phyloP scores from a whole-genome alignment of 1,140 invertebrate genomes.

The Aporrectodea caliginosa region DNA sequence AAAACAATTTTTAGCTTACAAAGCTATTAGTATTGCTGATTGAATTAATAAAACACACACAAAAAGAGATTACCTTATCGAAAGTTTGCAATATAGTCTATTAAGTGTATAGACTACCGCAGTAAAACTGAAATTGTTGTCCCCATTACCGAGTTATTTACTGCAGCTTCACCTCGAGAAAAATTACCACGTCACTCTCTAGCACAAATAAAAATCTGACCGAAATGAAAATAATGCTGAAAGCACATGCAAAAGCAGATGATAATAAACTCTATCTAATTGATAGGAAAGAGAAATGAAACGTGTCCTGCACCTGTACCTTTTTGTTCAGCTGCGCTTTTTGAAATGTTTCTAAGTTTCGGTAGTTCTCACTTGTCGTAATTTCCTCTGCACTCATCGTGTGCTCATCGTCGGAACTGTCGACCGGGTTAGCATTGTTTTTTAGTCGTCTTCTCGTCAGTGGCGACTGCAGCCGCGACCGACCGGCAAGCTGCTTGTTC shows the following conservation, averaged over 20 bases:
- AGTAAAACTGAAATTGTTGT: not conserved
- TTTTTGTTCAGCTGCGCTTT: constrained; percentile 90
- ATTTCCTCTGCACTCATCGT: constrained; percentile 58
- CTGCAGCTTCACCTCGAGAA: not conserved
- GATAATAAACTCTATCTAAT: not conserved
- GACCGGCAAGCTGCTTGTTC: not conserved
- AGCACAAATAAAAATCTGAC: constrained; percentile 3
- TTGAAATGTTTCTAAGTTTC: constrained; percentile 88
- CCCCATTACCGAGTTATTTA: not conserved
- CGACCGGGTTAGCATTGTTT: constrained; percentile 61
- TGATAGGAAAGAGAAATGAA: constrained; percentile 7
- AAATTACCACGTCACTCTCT: too few species aligned
- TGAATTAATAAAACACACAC: too few species aligned
- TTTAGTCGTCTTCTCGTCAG: constrained; percentile 64
- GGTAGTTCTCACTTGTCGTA: constrained; percentile 69
- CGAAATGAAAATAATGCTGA: constrained; percentile 19
- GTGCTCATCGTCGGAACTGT: constrained; percentile 84
- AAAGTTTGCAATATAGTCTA: too few species aligned
- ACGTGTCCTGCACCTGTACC: constrained; percentile 58
- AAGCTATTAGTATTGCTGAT: too few species aligned
- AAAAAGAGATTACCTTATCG: too few species aligned
- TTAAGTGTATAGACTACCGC: too few species aligned
- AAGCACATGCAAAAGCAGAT: too few species aligned
- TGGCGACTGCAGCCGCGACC: constrained; percentile 68
- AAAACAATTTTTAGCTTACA: too few species aligned